phyloP scores from a whole-genome alignment of 2,797 vertebrate genomes.

The Microhierax caerulescens region DNA sequence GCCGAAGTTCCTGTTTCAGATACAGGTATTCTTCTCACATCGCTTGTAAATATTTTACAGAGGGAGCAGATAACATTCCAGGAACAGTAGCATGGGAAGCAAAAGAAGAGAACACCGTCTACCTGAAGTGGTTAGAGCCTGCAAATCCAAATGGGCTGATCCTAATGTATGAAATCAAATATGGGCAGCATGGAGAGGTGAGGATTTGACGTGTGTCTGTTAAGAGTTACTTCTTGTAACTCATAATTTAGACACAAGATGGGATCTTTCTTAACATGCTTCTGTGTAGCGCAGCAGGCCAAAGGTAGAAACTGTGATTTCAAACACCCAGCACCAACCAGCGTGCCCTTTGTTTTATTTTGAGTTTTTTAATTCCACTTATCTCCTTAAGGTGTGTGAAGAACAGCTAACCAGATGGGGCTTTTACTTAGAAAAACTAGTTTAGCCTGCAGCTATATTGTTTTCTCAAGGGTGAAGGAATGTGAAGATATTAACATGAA shows the following conservation, averaged over 20 bases:
- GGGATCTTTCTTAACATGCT: neutral
- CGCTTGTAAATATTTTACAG: constrained; percentile 72
- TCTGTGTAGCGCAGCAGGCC: neutral
- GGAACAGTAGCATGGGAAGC: constrained; percentile 84
- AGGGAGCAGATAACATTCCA: constrained; percentile 93
- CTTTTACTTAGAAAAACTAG: neutral
- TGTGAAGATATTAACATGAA: neutral
- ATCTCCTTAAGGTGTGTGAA: neutral
- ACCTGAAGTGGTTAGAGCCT: constrained; percentile 91
- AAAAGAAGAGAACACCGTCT: constrained; percentile 85
- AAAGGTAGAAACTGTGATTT: neutral
- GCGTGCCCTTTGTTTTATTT: neutral
- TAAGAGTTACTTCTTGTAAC: neutral
- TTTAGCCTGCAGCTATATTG: neutral
- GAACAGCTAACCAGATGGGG: neutral
- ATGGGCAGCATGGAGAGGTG: constrained; percentile 88
- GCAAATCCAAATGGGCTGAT: constrained; percentile 90
- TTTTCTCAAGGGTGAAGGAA: neutral
- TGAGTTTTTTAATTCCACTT: neutral
- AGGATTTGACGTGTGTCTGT: constrained; percentile 27
- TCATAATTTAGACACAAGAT: neutral
- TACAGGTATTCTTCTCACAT: neutral
- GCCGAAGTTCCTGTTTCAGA: neutral
- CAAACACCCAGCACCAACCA: neutral
- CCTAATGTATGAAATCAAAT: constrained; percentile 97